Conservation (phyloP, 2,113 vertebrate genomes). For the Lichenostomus cassidix region DNA sequence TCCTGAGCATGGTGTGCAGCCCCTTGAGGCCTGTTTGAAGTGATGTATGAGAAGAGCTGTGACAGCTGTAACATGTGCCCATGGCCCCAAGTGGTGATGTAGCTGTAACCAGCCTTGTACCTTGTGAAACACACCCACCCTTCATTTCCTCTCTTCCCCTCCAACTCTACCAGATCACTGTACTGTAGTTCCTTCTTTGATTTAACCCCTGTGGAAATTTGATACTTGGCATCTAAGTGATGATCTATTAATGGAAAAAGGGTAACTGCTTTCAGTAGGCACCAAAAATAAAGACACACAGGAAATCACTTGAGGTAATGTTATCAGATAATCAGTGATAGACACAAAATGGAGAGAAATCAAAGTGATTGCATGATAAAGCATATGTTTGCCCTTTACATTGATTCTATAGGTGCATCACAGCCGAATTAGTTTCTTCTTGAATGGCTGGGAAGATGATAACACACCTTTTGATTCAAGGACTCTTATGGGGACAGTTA, state of each 20-base stretch:
- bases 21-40: slow-evolving; percentile 3
- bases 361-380: neutral
- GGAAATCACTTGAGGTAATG: neutral
- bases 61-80: slow-evolving; percentile 22
- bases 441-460: slow-evolving; percentile 89
- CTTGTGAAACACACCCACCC: neutral
- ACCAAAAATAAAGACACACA: neutral
- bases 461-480: slow-evolving; percentile 82
- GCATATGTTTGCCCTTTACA: neutral
- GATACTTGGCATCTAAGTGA: neutral
- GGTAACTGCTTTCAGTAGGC: neutral
- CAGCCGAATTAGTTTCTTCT: slow-evolving; percentile 83
- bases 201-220: neutral
- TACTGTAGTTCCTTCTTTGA: neutral
- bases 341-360: neutral
- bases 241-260: neutral
- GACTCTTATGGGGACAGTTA: slow-evolving; percentile 72
- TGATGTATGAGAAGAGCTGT: slow-evolving; percentile 27
- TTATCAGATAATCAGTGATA: neutral
- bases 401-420: slow-evolving; percentile 80
- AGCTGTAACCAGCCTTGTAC: neutral
- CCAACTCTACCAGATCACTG: neutral
- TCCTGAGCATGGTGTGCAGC: neutral
- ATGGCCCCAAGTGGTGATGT: neutral
- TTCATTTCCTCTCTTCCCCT: neutral